Conservation (phyloP, 2,113 vertebrate genomes). For the Callocephalon fimbriatum region DNA sequence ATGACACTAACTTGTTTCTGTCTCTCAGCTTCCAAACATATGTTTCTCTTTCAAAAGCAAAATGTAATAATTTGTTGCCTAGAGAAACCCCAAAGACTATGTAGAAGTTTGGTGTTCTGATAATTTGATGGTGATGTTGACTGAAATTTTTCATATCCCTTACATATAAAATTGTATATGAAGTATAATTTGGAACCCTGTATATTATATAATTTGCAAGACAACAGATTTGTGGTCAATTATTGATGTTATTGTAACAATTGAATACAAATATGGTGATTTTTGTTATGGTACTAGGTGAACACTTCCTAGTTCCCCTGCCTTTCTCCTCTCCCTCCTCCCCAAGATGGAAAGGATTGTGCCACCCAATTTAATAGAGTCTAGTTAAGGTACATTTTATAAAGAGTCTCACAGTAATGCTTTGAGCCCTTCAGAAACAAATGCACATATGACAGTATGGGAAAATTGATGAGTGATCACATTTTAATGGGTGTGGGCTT, state of each 20-base stretch:
- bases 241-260: neutral
- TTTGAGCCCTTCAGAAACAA: neutral
- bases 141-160: neutral
- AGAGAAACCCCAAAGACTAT: neutral
- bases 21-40: neutral
- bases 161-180: neutral
- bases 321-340: neutral
- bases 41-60: neutral
- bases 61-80: neutral
- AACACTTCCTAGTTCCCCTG: neutral
- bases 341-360: neutral
- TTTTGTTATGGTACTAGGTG: neutral
- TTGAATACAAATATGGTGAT: neutral
- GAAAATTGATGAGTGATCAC: neutral
- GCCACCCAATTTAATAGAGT: neutral
- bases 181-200: neutral
- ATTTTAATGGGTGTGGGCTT: neutral
- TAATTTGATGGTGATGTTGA: neutral
- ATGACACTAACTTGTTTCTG: neutral
- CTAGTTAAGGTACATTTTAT: neutral
- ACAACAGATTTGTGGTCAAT: neutral
- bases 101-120: neutral
- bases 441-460: neutral
- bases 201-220: neutral
- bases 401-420: neutral